Evolutionary conservation across 2,113 vertebrate genomes (phyloP).

Genomic region (Piprites chloris): DNA sequence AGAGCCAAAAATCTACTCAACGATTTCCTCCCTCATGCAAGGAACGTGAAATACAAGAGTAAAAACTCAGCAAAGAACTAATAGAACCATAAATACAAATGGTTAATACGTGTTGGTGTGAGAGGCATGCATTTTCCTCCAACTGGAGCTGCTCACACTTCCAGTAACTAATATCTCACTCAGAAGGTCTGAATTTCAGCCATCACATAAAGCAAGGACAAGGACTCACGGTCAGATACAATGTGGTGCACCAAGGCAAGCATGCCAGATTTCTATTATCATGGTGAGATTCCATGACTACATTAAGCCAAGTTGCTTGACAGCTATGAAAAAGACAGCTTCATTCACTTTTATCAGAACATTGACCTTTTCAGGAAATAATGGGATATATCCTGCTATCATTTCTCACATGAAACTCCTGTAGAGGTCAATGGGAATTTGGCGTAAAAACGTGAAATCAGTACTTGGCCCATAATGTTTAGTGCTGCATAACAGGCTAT

Average conservation of each 20-base stretch:
- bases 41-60: background rate
- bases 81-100: background rate
- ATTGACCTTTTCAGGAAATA: conserved; percentile 46
- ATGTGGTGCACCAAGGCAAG: background rate
- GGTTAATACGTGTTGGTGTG: background rate
- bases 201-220: conserved; percentile 2
- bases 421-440: conserved; percentile 37
- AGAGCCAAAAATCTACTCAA: background rate
- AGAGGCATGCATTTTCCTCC: background rate
- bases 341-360: conserved; percentile 28
- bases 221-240: background rate
- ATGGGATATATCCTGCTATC: conserved; percentile 1
- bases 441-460: conserved; percentile 19
- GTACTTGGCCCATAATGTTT: conserved; percentile 39
- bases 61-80: background rate
- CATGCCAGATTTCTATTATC: conserved; percentile 16
- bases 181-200: conserved; percentile 25
- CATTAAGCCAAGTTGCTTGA: conserved; percentile 44
- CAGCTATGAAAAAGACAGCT: conserved; percentile 57
- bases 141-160: background rate
- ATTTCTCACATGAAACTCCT: conserved; percentile 17
- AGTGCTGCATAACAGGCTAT: background rate
- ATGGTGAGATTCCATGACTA: conserved; percentile 19
- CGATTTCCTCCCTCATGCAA: background rate
- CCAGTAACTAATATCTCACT: background rate